Evolutionary conservation across 2,888 invertebrate species (phyloP).

Genomic region (Opisthograptis luteolata): DNA sequence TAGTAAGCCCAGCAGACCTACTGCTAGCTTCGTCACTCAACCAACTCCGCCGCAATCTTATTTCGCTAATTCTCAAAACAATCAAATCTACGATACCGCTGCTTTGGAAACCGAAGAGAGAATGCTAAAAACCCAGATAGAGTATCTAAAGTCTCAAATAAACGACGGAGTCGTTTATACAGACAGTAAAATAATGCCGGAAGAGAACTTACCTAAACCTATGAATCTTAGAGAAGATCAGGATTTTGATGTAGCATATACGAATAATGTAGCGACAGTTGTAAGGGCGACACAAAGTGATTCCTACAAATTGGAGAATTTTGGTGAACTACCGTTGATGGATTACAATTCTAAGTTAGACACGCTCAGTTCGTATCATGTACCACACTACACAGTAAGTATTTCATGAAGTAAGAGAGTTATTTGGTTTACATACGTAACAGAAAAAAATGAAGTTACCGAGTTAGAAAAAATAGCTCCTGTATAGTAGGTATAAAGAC

Average conservation of each 20-base stretch:
- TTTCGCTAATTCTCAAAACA: slow-evolving; percentile 20
- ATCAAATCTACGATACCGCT: slow-evolving; percentile 22
- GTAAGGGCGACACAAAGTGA: slow-evolving; percentile 47
- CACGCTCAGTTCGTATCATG: slow-evolving; percentile 71
- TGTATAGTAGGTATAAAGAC: too few species aligned
- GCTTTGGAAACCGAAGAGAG: slow-evolving; percentile 44
- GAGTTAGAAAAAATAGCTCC: too few species aligned
- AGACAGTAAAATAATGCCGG: slow-evolving; percentile 37
- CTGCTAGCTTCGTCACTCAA: slow-evolving; percentile 11
- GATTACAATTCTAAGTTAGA: slow-evolving; percentile 68
- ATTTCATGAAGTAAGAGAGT: too few species aligned
- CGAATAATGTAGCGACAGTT: slow-evolving; percentile 63
- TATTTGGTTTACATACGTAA: too few species aligned
- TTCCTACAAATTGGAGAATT: slow-evolving; percentile 65
- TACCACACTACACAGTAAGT: slow-evolving; percentile 80
- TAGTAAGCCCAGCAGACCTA: slow-evolving; percentile 11
- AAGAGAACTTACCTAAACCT: slow-evolving; percentile 62
- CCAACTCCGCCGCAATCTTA: slow-evolving; percentile 23
- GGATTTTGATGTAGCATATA: slow-evolving; percentile 59
- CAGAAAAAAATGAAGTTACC: too few species aligned
- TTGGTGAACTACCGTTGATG: slow-evolving; percentile 72
- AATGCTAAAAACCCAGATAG: slow-evolving; percentile 38
- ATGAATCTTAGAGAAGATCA: slow-evolving; percentile 59
- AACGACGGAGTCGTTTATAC: slow-evolving; percentile 25
- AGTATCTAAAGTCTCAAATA: slow-evolving; percentile 16